Evolutionary conservation across 2,797 vertebrate genomes (phyloP).

Genomic region (Sternarchorhynchus goeldii): DNA sequence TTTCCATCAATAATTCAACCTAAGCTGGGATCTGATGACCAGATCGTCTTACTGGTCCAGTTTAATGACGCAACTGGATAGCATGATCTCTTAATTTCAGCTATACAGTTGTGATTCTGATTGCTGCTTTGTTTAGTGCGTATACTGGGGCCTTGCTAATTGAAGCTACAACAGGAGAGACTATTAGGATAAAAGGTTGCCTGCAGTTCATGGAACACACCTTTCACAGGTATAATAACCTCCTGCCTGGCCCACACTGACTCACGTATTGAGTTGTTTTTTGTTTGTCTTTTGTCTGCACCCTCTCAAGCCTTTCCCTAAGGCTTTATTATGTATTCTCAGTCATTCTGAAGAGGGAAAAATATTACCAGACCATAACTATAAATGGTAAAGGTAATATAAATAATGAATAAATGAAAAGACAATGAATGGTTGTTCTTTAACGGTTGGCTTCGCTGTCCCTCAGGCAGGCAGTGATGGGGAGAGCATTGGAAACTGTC

Average conservation of each 20-base stretch:
- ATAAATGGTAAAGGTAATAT: background rate
- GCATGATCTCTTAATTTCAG: slow-evolving; percentile 39
- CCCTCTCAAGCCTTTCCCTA: background rate
- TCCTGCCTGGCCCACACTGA: slow-evolving; percentile 10
- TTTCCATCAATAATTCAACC: slow-evolving; percentile 86
- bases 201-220: slow-evolving; percentile 29
- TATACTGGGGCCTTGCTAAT: slow-evolving; percentile 17
- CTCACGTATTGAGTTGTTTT: background rate
- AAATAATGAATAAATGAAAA: background rate
- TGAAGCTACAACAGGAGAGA: slow-evolving; percentile 27
- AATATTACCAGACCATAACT: background rate
- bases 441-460: slow-evolving; percentile 10
- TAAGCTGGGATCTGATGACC: slow-evolving; percentile 68
- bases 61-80: slow-evolving; percentile 62
- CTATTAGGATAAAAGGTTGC: slow-evolving; percentile 34
- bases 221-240: slow-evolving; percentile 26
- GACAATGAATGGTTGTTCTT: no score
- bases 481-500: slow-evolving; percentile 89
- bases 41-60: slow-evolving; percentile 75
- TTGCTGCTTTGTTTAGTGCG: slow-evolving; percentile 41
- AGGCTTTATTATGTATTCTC: background rate
- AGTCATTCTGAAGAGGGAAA: background rate
- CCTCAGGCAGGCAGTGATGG: slow-evolving; percentile 84
- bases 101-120: slow-evolving; percentile 46
- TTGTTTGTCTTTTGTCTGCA: slow-evolving; percentile 20